phyloP scores from a whole-genome alignment of 2,888 invertebrate species.

The Thysanoteuthis rhombus region DNA sequence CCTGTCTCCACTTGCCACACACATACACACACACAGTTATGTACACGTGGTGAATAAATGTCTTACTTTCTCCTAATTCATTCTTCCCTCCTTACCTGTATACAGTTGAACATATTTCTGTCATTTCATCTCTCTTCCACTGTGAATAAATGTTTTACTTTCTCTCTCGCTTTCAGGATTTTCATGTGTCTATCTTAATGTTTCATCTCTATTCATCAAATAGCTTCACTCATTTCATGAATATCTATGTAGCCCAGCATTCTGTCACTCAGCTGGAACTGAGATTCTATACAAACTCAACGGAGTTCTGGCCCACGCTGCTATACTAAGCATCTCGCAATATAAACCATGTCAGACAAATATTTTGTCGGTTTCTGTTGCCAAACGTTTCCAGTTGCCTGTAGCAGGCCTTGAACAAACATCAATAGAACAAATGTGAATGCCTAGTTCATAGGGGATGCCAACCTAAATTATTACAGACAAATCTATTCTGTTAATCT shows the following conservation, averaged over 20 bases:
- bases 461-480: neutral
- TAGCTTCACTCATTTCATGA: too few relatives aligned
- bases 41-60: too few relatives aligned
- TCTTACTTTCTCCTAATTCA: too few relatives aligned
- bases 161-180: too few relatives aligned
- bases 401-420: neutral
- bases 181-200: too few relatives aligned
- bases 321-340: neutral
- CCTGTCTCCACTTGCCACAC: too few relatives aligned
- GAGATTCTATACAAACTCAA: neutral
- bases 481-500: neutral
- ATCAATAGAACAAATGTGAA: neutral
- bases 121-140: too few relatives aligned
- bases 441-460: neutral
- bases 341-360: slow-evolving; percentile 12
- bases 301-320: neutral
- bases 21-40: too few relatives aligned
- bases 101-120: too few relatives aligned
- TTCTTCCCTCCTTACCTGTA: too few relatives aligned
- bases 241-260: neutral
- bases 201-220: too few relatives aligned
- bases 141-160: too few relatives aligned
- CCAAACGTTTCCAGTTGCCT: neutral
- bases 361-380: neutral
- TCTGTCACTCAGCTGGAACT: neutral